Evolutionary conservation across 1,140 invertebrate species (phyloP).

Genomic region (Rhizoglyphus robini): DNA sequence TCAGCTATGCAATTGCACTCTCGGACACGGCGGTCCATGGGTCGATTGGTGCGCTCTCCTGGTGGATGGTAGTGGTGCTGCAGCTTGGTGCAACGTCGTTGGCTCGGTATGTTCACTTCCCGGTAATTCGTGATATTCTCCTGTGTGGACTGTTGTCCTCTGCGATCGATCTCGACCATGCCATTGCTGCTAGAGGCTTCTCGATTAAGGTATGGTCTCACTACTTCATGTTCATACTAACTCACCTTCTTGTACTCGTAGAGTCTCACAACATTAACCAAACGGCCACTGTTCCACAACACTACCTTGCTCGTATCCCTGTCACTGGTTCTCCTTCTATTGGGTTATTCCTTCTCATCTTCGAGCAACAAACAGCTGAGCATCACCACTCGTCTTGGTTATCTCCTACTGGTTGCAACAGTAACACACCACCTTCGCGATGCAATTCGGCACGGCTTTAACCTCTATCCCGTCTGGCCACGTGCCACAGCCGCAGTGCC

Average conservation of each 20-base stretch:
- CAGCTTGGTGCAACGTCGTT: neutral
- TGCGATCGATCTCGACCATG: constrained; percentile 5
- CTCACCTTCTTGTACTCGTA: neutral
- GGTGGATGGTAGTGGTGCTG: neutral
- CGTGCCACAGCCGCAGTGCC: neutral
- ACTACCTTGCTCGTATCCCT: constrained; percentile 26
- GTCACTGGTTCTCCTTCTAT: constrained; percentile 18
- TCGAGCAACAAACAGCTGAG: neutral
- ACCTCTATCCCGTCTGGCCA: constrained; percentile 30
- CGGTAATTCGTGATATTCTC: neutral
- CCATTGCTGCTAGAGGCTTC: neutral
- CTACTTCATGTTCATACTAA: no score
- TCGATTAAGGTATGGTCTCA: constrained; percentile 3
- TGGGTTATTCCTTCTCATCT: neutral
- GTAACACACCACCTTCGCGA: constrained; percentile 32
- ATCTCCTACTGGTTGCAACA: constrained; percentile 28
- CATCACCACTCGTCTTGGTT: constrained; percentile 20
- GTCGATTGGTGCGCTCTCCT: neutral
- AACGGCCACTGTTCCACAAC: constrained; percentile 31
- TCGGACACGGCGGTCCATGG: neutral
- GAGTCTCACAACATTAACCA: neutral
- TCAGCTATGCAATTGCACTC: neutral
- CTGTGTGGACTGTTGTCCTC: neutral
- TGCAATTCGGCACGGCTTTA: constrained; percentile 29
- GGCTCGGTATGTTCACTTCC: no score